Base-by-base conservation (phyloP, 1,140 invertebrate genomes). In the Brachionus plicatilis region DNA sequence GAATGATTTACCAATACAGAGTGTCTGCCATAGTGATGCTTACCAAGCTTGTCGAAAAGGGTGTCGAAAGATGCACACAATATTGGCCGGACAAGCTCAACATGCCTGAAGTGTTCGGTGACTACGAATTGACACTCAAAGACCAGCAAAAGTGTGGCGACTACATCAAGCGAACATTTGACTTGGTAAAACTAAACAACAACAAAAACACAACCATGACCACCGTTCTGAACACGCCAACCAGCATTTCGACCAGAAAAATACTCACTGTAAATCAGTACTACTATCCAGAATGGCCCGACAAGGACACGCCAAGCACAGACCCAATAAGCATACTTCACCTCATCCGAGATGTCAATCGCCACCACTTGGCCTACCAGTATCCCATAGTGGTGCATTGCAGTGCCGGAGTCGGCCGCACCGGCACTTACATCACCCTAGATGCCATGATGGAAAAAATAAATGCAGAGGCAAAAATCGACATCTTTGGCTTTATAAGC, bases 401-500 rank as follows among this genome's bases (percentile, higher is more conserved):
- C 94, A 90, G 89, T 87, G 88, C 89, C 85, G 90, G 90, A 47
- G 89, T 89, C 80, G 96, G 97, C 6, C 92, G 97, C 86, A 99
- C 97, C 7, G 98, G 98, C 47, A 97, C 99, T 79, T 99, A 99
- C 90, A 98, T 99, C 86, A 95, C 96, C 0, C 92, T 99, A 78
- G 97, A 95, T 88, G 97, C 98, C 87, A 96, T 99, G 17, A 90
- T 99, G 86, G 97, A 99, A 89, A 92, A 97, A 85, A 98, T 99
- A 95, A 95, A 98, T 88, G 97, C 97, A 89, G 98, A 99, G 90
- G 96, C 96, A 12, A 95, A 98, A 9, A 95, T 99, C 9, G 98
- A 99, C 91, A 94, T 99, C 87, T 99, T 99, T 93, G 96, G 98
- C 90, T 98, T 96, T 3, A 96, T 98, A 68, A 93, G 97, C 90